Conservation (phyloP, 2,797 vertebrate species). For the Okamejei kenojei region DNA sequence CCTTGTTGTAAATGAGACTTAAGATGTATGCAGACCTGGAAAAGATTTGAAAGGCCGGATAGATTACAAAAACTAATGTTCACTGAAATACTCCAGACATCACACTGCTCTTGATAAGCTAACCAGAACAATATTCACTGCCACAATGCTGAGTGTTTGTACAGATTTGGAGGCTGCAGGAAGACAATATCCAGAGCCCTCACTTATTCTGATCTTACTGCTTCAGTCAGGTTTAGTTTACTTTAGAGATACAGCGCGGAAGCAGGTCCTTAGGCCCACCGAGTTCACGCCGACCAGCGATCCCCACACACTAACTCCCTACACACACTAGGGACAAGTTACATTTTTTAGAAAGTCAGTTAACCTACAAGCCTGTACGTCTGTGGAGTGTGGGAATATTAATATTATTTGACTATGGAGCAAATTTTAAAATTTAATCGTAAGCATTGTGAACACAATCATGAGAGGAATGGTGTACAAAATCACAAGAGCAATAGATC, state of each 20-base stretch:
- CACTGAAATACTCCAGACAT: background rate
- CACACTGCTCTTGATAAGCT: background rate
- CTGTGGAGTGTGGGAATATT: background rate
- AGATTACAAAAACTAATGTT: background rate
- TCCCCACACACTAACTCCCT: no score
- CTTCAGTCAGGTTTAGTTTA: background rate
- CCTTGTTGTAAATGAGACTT: no score
- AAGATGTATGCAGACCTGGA: no score
- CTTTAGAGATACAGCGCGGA: no score
- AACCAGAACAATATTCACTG: background rate
- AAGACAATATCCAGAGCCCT: background rate
- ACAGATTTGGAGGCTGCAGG: background rate
- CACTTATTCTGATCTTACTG: background rate
- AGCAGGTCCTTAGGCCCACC: no score
- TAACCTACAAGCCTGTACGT: no score
- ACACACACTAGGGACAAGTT: no score
- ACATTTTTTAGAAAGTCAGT: no score
- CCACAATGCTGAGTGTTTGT: background rate
- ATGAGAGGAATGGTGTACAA: no score
- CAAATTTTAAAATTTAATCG: background rate
- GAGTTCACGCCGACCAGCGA: no score
- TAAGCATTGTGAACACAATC: background rate
- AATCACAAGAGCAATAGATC: no score
- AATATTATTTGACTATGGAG: background rate
- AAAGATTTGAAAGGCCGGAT: no score